Evolutionary conservation across 2,797 vertebrate species (phyloP).

Genomic region (Cossypha caffra): DNA sequence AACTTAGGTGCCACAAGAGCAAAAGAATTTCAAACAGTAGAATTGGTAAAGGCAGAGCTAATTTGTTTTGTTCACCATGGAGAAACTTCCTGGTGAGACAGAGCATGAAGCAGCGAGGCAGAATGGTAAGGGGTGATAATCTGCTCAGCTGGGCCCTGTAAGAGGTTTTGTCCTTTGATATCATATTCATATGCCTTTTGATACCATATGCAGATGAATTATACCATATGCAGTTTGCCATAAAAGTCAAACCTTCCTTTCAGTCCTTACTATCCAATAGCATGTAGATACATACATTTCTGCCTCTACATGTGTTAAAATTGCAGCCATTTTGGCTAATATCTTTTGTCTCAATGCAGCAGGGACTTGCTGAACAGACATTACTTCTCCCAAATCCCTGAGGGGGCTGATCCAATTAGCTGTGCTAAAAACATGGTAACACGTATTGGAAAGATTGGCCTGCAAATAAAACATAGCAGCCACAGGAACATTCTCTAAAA

Average conservation of each 20-base stretch:
- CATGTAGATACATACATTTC: neutral
- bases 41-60: neutral
- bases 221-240: neutral
- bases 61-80: neutral
- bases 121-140: neutral
- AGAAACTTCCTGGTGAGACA: neutral
- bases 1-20: neutral
- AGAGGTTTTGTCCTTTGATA: neutral
- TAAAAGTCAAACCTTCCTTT: neutral
- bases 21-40: neutral
- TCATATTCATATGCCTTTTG: neutral
- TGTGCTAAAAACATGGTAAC: neutral
- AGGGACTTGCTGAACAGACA: neutral
- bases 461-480: neutral
- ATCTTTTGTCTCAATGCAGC: neutral
- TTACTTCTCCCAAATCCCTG: neutral
- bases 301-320: neutral
- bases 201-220: neutral
- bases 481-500: neutral
- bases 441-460: neutral
- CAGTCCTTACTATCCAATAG: neutral
- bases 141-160: neutral
- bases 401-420: conserved; percentile 9
- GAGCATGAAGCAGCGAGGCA: neutral
- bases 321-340: neutral